Evolutionary conservation across 2,113 vertebrate species (phyloP).

Genomic region (Hippocampus guttulatus): DNA sequence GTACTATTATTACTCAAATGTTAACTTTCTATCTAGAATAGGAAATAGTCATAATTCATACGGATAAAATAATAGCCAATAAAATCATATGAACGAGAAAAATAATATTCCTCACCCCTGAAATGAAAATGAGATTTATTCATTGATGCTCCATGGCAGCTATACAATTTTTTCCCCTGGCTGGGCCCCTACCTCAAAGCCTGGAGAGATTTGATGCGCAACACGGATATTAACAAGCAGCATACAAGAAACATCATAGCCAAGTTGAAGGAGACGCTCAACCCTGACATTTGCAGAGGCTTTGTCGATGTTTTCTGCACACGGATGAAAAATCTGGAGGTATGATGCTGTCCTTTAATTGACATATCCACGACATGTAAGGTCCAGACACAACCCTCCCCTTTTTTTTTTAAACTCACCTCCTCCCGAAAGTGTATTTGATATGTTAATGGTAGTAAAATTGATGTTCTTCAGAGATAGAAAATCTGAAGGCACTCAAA

Average conservation of each 20-base stretch:
- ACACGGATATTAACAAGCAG: not conserved
- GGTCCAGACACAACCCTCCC: no score
- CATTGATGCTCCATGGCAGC: conserved; percentile 19
- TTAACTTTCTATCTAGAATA: no score
- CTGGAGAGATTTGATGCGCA: conserved; percentile 17
- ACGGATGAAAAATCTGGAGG: conserved; percentile 38
- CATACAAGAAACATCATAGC: not conserved
- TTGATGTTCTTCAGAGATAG: no score
- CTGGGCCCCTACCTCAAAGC: conserved; percentile 33
- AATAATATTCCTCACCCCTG: no score
- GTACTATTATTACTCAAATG: conserved; percentile 17
- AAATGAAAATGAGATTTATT: not conserved
- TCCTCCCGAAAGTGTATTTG: no score
- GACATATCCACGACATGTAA: no score
- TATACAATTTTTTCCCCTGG: conserved; percentile 47
- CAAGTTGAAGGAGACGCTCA: conserved; percentile 38
- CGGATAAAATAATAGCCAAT: no score
- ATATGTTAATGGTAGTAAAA: no score
- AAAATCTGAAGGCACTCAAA: no score
- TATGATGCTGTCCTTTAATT: conserved; percentile 2
- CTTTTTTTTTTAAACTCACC: no score
- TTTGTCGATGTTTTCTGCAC: conserved; percentile 54
- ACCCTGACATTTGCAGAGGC: conserved; percentile 40
- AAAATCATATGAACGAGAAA: no score
- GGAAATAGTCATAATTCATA: no score